Conservation (phyloP, 92 coral and sea anemone genomes). For the Porites cylindrica region DNA sequence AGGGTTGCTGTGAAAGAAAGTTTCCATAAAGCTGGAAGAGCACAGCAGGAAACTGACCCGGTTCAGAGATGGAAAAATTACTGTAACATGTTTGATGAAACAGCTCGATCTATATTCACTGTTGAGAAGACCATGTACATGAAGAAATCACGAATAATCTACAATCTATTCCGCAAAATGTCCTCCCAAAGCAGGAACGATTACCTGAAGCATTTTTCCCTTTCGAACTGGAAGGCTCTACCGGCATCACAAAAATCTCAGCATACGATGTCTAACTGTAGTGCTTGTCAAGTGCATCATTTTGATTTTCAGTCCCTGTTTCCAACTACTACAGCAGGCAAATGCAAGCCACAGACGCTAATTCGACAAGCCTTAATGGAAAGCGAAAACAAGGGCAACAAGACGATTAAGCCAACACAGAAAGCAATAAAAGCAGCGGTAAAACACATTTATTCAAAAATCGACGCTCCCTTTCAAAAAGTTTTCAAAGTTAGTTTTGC, state of each 20-base stretch:
- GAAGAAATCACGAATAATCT: conserved; percentile 20
- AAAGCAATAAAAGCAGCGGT: conserved; percentile 42
- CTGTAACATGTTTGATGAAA: conserved; percentile 5
- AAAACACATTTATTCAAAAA: conserved; percentile 27
- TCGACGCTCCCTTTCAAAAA: conserved; percentile 47
- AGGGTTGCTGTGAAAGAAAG: conserved; percentile 21
- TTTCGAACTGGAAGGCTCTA: conserved; percentile 9
- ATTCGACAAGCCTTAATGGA: background rate
- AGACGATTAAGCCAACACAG: conserved; percentile 19
- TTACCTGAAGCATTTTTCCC: conserved; percentile 28
- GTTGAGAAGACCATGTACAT: conserved; percentile 9
- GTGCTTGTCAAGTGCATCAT: conserved; percentile 28
- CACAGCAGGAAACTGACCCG: background rate
- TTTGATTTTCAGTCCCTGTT: conserved; percentile 11
- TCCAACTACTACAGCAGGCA: conserved; percentile 1
- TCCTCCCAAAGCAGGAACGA: conserved; percentile 16
- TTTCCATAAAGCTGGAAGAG: conserved; percentile 20
- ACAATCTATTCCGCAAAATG: conserved; percentile 23
- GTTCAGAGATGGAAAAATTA: conserved; percentile 19
- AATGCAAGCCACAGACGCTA: background rate
- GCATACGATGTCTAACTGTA: background rate
- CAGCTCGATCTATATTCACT: background rate
- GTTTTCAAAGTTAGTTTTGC: conserved; percentile 52
- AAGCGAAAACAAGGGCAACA: background rate
- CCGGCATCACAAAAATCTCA: conserved; percentile 21